Percentiles rank a stretch among this genome's conserved stretches.
Conservation (phyloP, 2,797 vertebrate species). For the Adelosebastes latens region DNA sequence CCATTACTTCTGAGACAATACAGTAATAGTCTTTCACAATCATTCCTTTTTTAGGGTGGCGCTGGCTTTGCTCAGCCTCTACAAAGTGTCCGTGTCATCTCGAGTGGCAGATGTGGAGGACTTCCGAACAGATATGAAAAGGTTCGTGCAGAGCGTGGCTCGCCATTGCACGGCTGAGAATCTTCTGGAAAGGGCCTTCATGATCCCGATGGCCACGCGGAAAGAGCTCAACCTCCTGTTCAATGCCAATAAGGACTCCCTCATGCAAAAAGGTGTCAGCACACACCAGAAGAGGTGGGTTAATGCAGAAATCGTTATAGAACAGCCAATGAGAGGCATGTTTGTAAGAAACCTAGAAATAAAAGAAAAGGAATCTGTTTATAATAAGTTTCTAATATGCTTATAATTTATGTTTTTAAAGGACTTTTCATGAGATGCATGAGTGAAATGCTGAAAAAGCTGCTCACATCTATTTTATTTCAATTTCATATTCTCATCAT, state of each 20-base stretch:
- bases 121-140: constrained; percentile 85
- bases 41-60: constrained; percentile 80
- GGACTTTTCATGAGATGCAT: neutral
- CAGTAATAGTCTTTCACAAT: neutral
- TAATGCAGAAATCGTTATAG: neutral
- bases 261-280: constrained; percentile 86
- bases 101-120: constrained; percentile 82
- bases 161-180: constrained; percentile 77
- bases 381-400: neutral
- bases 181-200: constrained; percentile 86
- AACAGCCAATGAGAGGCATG: neutral
- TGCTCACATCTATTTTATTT: neutral
- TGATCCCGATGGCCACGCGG: constrained; percentile 86
- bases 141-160: constrained; percentile 82
- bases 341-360: neutral
- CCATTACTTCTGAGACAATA: neutral
- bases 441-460: neutral
- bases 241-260: constrained; percentile 87
- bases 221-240: constrained; percentile 90
- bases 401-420: neutral
- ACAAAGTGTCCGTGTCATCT: constrained; percentile 81
- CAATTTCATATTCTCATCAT: neutral
- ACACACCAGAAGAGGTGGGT: constrained; percentile 85
- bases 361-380: neutral
- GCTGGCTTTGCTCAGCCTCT: constrained; percentile 86